Evolutionary conservation across 2,888 invertebrate species (phyloP).

Genomic region (Sphinx pinastri): DNA sequence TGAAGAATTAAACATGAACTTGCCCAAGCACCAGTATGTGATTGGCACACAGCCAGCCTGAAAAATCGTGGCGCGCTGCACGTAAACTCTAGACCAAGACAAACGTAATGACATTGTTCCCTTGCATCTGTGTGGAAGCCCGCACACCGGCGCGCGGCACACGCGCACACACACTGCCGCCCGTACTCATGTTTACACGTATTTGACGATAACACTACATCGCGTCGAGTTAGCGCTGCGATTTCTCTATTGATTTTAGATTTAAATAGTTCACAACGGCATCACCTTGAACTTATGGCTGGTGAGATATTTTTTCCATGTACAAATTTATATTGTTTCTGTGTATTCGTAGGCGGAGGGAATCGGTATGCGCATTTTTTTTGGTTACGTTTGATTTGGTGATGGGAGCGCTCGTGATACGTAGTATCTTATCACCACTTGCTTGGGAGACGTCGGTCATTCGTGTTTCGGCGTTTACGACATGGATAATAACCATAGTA

Average conservation of each 20-base stretch:
- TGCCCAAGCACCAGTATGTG: slow-evolving; percentile 8
- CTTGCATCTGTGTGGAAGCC: slow-evolving; percentile 20
- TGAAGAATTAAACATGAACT: not conserved
- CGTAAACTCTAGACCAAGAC: slow-evolving; percentile 56
- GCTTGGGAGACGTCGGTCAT: slow-evolving; percentile 20
- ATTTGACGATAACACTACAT: slow-evolving; percentile 67
- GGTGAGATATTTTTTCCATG: slow-evolving; percentile 63
- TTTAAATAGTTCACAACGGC: slow-evolving; percentile 55
- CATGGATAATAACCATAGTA: slow-evolving; percentile 25
- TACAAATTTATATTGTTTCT: slow-evolving; percentile 31
- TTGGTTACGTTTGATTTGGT: slow-evolving; percentile 24
- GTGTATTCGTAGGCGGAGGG: not conserved
- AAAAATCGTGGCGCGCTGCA: slow-evolving; percentile 53
- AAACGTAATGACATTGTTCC: slow-evolving; percentile 33
- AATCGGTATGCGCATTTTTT: slow-evolving; percentile 15
- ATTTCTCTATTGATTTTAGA: slow-evolving; percentile 78
- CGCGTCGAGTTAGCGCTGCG: slow-evolving; percentile 63
- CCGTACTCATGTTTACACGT: slow-evolving; percentile 51
- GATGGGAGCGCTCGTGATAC: slow-evolving; percentile 18
- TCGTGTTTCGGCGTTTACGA: slow-evolving; percentile 20
- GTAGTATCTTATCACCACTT: slow-evolving; percentile 23
- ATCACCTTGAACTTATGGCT: slow-evolving; percentile 77
- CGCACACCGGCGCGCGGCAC: slow-evolving; percentile 6
- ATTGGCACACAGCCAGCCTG: slow-evolving; percentile 53
- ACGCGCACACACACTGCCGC: slow-evolving; percentile 39